These are phyloP conservation scores for Heteromurus nitidus DNA, from an alignment of 2,888 invertebrate genomes.

Conservation along the genomic window DNA sequence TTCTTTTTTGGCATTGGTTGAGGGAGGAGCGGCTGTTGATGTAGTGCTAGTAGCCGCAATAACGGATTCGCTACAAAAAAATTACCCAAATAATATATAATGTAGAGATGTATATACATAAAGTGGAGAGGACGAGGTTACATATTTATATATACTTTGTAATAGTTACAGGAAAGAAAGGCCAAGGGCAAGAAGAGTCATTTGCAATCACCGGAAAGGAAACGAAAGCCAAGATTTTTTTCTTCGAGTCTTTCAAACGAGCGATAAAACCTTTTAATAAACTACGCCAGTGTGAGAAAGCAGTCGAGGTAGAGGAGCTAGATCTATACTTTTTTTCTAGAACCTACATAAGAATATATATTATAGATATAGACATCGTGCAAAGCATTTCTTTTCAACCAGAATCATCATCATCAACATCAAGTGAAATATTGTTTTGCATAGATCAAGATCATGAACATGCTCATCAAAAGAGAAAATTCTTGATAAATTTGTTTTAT, in stretches of 20 bases:
- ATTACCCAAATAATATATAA: constrained; percentile 55
- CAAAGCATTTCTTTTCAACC: too few species aligned
- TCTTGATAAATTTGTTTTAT: background rate
- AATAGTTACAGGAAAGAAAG: too few species aligned
- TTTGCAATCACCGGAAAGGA: background rate
- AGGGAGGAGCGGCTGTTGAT: constrained; percentile 31
- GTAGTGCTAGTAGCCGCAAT: constrained; percentile 46
- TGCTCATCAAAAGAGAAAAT: background rate
- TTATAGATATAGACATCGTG: too few species aligned
- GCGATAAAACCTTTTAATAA: too few species aligned
- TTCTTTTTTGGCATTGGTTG: constrained; percentile 30
- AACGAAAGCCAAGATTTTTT: background rate
- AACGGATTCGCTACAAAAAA: constrained; percentile 59
- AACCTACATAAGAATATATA: too few species aligned
- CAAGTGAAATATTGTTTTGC: background rate
- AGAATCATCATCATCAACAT: background rate
- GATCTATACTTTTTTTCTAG: too few species aligned
- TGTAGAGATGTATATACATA: constrained; percentile 11
- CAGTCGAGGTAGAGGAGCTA: too few species aligned
- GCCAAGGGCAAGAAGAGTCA: background rate
- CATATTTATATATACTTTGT: too few species aligned
- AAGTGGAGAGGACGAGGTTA: constrained; percentile 15
- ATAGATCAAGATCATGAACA: background rate
- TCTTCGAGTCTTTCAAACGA: too few species aligned
- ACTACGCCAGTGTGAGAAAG: too few species aligned